These are phyloP conservation scores for Zonotrichia albicollis DNA, from an alignment of 2,797 vertebrate species.

Conservation along the genomic window DNA sequence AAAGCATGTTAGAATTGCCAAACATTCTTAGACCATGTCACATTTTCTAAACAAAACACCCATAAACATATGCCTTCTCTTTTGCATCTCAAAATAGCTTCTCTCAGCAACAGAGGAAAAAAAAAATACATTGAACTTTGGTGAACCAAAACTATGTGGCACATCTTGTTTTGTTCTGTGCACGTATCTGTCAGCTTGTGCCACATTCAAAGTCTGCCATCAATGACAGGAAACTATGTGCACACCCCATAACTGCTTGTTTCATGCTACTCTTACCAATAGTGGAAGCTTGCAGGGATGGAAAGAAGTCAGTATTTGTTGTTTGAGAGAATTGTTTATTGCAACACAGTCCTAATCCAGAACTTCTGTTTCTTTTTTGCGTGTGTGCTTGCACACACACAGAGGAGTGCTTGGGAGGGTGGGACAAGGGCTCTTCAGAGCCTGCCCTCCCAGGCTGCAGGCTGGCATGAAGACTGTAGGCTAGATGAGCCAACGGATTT, in stretches of 20 bases:
- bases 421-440: neutral
- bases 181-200: neutral
- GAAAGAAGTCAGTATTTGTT: neutral
- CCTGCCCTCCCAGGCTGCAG: neutral
- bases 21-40: neutral
- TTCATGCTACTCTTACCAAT: neutral
- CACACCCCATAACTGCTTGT: neutral
- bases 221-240: neutral
- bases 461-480: too few relatives aligned
- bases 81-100: slow-evolving; percentile 21
- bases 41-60: slow-evolving; percentile 32
- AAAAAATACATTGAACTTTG: neutral
- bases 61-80: slow-evolving; percentile 34
- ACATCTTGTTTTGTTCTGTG: slow-evolving; percentile 21
- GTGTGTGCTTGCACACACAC: accelerated
- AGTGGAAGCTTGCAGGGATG: neutral
- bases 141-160: slow-evolving; percentile 2
- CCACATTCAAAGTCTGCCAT: neutral
- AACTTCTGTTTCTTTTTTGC: neutral
- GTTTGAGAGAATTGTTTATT: neutral
- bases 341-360: neutral
- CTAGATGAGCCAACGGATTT: neutral
- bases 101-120: neutral
- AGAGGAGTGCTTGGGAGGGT: neutral
- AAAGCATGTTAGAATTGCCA: slow-evolving; percentile 14